Percentiles rank a stretch among this genome's conserved stretches.
Evolutionary conservation across 2,797 vertebrate genomes (phyloP).

Genomic region (Eptatretus atami): DNA sequence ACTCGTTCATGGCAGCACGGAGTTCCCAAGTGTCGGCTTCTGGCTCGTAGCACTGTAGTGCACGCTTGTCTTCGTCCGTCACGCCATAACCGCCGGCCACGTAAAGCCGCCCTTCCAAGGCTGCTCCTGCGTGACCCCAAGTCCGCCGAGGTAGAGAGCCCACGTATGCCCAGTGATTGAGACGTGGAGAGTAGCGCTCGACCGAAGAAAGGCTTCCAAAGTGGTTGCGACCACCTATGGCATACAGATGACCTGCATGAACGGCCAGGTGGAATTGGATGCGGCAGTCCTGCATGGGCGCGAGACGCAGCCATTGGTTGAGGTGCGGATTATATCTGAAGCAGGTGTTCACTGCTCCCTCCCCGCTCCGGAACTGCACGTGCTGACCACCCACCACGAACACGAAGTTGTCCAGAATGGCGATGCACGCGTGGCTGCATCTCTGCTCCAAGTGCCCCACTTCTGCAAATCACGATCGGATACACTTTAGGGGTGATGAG

Average conservation of each 20-base stretch:
- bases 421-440: constrained; percentile 66
- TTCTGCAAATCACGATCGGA: constrained; percentile 11
- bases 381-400: constrained; percentile 68
- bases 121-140: constrained; percentile 72
- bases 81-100: constrained; percentile 72
- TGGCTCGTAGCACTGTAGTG: constrained; percentile 55
- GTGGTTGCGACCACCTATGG: constrained; percentile 67
- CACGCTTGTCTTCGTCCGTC: constrained; percentile 71
- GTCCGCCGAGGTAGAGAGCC: constrained; percentile 57
- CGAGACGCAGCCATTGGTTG: constrained; percentile 61
- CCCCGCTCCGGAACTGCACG: constrained; percentile 69
- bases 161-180: constrained; percentile 48
- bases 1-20: constrained; percentile 59
- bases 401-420: constrained; percentile 67
- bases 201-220: constrained; percentile 68
- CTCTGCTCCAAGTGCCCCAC: constrained; percentile 53
- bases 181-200: constrained; percentile 56
- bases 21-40: constrained; percentile 45
- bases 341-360: constrained; percentile 48
- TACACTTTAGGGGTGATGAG: no score
- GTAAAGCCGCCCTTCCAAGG: constrained; percentile 32
- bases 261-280: constrained; percentile 80
- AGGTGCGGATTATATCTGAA: constrained; percentile 69
- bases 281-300: constrained; percentile 55
- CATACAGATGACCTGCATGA: constrained; percentile 35